Base-by-base conservation (phyloP, 1,140 invertebrate genomes). In the Amphibalanus amphitrite region DNA sequence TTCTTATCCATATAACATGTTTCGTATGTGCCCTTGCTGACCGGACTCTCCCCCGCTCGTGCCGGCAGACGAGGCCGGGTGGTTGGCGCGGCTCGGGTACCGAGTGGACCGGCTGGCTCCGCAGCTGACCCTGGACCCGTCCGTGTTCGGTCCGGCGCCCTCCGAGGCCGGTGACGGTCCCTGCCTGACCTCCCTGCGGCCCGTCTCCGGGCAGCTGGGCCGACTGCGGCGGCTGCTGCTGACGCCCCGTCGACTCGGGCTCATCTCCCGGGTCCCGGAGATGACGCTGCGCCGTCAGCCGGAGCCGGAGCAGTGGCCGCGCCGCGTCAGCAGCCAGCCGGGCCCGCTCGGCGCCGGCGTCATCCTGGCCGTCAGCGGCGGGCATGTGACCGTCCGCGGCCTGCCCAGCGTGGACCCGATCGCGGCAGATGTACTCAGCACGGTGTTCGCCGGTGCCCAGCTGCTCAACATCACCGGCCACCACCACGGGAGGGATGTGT, bases 301-400 rank as follows among this genome's bases (percentile, higher is more conserved):
- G 74, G 74, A 69, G 74, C 77, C 3, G 86, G 89, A 0, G 86
- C 88, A 4, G 87, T 89, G 38, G 28, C 72, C 77, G 20, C 72
- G 73, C 6, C 73, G 78, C 26, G 73, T 76, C 23, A 75, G 67
- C 28, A 38, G 38, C 38, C 38, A 38, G 0, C 90, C 90, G 77
- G 91, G 90, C 28, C 90, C 92, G 0, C 92, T 97, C 73, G 92
- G 93, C n/a, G 87, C 89, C 77, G 92, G 92, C 10, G 92, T 97
- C 71, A 82, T 96, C 0, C 86, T 96, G 0, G 94, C 93, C 0
- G 84, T 88, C 8, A 80, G 83, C 3, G 87, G 90, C 29, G 89
- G 89, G 0, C 87, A 89, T 75, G 92, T 91, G 0, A 88, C 92
- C 1, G 88, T 94, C 0, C 91, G 89, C 1, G 89, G 90, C 74